These are phyloP conservation scores for Actinernus sp. DNA, from an alignment of 92 coral and sea anemone genomes.

Conservation along the genomic window DNA sequence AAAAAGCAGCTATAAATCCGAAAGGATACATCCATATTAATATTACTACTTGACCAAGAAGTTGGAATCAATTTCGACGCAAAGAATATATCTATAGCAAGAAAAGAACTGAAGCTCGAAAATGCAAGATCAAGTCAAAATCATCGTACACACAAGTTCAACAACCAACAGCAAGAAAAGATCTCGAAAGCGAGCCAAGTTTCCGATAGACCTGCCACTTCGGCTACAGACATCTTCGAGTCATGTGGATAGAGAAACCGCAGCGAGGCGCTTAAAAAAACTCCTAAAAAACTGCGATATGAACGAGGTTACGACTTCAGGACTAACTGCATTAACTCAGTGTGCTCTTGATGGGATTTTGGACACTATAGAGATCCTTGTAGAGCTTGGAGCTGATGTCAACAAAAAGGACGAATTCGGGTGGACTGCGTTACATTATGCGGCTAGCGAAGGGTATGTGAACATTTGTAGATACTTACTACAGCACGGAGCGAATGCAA, in stretches of 20 bases:
- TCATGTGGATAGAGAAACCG: slow-evolving; percentile 59
- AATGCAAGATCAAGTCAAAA: slow-evolving; percentile 1
- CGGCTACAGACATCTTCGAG: slow-evolving; percentile 64
- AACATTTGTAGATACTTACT: slow-evolving; percentile 87
- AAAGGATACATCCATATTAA: too few species aligned
- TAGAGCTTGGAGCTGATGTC: slow-evolving; percentile 90
- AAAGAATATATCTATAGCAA: too few species aligned
- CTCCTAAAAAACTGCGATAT: slow-evolving; percentile 80
- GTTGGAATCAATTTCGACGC: too few species aligned
- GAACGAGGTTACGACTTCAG: slow-evolving; percentile 88
- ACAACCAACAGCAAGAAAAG: not conserved
- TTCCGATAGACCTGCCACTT: slow-evolving; percentile 72
- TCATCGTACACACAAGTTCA: not conserved
- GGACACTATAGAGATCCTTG: slow-evolving; percentile 79
- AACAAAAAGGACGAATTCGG: slow-evolving; percentile 89
- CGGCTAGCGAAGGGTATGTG: slow-evolving; percentile 94
- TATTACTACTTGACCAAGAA: too few species aligned
- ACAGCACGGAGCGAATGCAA: slow-evolving; percentile 83
- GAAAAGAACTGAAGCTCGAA: too few species aligned
- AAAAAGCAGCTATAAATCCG: too few species aligned
- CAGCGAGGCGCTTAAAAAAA: slow-evolving; percentile 65
- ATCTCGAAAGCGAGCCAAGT: slow-evolving; percentile 18
- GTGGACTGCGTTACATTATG: slow-evolving; percentile 94
- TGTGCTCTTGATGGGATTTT: slow-evolving; percentile 92
- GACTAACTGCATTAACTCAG: slow-evolving; percentile 93